Base-by-base conservation (phyloP, 2,113 vertebrate genomes). In the Turdus rufiventris region DNA sequence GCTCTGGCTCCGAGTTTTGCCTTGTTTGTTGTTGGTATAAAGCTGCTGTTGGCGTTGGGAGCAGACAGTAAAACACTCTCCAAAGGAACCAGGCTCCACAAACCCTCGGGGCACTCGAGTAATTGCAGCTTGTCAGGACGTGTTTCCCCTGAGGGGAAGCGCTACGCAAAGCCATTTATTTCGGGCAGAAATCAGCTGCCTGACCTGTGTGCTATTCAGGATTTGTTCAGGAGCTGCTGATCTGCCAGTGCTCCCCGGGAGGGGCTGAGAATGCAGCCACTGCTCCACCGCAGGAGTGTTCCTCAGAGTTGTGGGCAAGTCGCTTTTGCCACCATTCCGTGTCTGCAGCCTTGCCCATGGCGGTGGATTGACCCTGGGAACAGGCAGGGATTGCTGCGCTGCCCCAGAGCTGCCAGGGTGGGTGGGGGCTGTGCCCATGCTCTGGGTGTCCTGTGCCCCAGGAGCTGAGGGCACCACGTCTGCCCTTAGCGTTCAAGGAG, bases 21-120 rank as follows among this genome's bases (percentile, higher is more conserved):
- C 70, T 47, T 60, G 61, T 45, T 94, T 91, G 57, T 96, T 48
- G 26, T 40, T 77, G 91, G 56, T 50, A 61, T 93, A 94, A 75
- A 75, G 74, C 71, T 91, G 57, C 38, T 89, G 50, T 48, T 63
- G 76, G 90, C 65, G 54, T 10, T 18, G 31, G 63, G 21, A 93
- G 45, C 87, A 90, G 72, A 45, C 24, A 50, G 48, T 57, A 61
- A 72, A 68, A 73, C 7, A 24, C 45, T 68, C 29, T 62, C 53
- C 74, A 67, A 82, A 91, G 89, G 85, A 94, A 36, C 56, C 42
- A 74, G 58, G 56, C 89, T 70, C 45, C 67, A 19, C 31, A 66
- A 61, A 88, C 91, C 92, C 88, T 86, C 42, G 1, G 74, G 91
- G 57, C 83, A 43, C 18, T 19, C 12, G n/a, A 81, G 85, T 36